Percentiles rank a stretch among this genome's conserved stretches.
Evolutionary conservation across 2,113 vertebrate genomes (phyloP).

Genomic region (Microcebus tavaratra): DNA sequence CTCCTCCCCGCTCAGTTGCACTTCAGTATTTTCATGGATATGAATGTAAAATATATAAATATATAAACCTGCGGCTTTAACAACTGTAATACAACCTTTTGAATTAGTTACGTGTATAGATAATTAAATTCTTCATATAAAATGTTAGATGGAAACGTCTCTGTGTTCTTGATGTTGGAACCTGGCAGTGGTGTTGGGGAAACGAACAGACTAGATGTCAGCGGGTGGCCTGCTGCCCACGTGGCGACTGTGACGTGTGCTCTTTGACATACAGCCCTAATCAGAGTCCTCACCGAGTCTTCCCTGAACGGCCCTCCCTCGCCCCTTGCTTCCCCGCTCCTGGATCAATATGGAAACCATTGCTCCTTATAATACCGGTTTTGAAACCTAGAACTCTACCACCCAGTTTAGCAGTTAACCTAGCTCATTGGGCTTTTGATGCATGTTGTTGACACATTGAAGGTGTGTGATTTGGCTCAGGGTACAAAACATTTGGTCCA

Average conservation of each 20-base stretch:
- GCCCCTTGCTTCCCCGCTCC: neutral
- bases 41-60: slow-evolving; percentile 93
- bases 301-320: neutral
- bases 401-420: neutral
- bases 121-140: slow-evolving; percentile 93
- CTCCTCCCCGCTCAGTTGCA: slow-evolving; percentile 78
- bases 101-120: slow-evolving; percentile 91
- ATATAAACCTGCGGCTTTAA: slow-evolving; percentile 92
- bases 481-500: neutral
- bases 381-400: accelerated
- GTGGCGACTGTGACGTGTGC: accelerated
- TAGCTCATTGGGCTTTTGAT: neutral
- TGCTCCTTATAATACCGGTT: neutral
- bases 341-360: accelerated
- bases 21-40: slow-evolving; percentile 88
- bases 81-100: slow-evolving; percentile 92
- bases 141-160: slow-evolving; percentile 86
- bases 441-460: neutral
- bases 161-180: slow-evolving; percentile 85
- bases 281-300: neutral
- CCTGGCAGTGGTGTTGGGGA: neutral
- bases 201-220: neutral
- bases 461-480: neutral
- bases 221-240: neutral
- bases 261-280: neutral